Evolutionary conservation across 2,113 vertebrate genomes (phyloP).

Genomic region (Pangasianodon hypophthalmus): DNA sequence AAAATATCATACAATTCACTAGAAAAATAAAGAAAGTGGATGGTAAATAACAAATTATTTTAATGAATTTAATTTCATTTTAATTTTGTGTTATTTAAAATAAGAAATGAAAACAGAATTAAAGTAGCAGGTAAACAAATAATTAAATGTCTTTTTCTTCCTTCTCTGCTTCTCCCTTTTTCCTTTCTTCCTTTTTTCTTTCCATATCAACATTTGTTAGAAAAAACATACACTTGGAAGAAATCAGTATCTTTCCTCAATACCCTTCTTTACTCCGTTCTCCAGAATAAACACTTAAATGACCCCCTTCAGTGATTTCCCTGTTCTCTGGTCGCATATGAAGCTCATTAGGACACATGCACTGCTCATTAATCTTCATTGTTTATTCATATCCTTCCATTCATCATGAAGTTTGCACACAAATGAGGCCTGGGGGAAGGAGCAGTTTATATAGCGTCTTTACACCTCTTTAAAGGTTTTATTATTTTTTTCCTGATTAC

Average conservation of each 20-base stretch:
- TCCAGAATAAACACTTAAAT: neutral
- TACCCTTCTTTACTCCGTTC: neutral
- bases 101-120: neutral
- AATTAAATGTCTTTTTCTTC: neutral
- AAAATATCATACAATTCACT: neutral
- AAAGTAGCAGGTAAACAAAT: neutral
- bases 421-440: constrained; percentile 37
- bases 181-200: neutral
- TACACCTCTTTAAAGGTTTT: constrained; percentile 4
- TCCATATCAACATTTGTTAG: neutral
- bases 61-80: neutral
- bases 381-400: constrained; percentile 67
- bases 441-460: neutral
- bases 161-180: neutral
- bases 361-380: constrained; percentile 42
- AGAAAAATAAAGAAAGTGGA: neutral
- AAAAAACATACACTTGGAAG: neutral
- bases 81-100: neutral
- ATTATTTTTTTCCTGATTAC: constrained; percentile 16
- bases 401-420: constrained; percentile 55
- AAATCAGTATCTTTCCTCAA: neutral
- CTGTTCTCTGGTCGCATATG: constrained; percentile 54
- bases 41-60: neutral
- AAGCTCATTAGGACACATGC: constrained; percentile 51
- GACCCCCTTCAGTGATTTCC: constrained; percentile 8